Evolutionary conservation across 2,888 invertebrate species (phyloP).

Genomic region (Nomada fabriciana): DNA sequence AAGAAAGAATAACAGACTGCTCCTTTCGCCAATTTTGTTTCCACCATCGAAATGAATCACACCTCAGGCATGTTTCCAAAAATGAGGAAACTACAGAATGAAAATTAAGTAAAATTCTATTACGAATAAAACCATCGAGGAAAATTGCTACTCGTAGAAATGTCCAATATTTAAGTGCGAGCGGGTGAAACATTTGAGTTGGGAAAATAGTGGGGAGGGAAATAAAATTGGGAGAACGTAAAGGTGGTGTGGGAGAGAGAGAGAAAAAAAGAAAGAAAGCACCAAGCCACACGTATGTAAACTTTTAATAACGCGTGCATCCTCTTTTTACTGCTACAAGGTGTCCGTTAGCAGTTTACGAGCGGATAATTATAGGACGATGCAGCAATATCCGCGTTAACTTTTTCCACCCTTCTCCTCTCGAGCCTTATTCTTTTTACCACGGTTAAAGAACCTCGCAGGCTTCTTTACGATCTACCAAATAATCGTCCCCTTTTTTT

Average conservation of each 20-base stretch:
- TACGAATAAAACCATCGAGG: background rate
- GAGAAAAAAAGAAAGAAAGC: slow-evolving; percentile 6
- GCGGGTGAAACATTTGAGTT: background rate
- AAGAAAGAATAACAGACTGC: slow-evolving; percentile 12
- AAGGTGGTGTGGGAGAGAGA: background rate
- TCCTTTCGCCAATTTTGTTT: no score
- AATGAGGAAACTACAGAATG: background rate
- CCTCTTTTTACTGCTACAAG: slow-evolving; percentile 59
- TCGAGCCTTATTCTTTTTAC: slow-evolving; percentile 23
- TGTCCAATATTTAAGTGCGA: no score
- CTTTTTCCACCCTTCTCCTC: slow-evolving; percentile 37
- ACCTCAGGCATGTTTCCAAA: background rate
- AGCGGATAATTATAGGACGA: slow-evolving; percentile 72
- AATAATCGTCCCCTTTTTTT: background rate
- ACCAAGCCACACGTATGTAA: slow-evolving; percentile 38
- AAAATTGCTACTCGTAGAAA: background rate
- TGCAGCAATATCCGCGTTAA: slow-evolving; percentile 50
- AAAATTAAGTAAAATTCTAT: background rate
- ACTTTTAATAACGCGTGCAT: slow-evolving; percentile 71
- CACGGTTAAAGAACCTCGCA: background rate
- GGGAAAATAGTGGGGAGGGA: background rate
- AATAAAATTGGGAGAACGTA: slow-evolving; percentile 20
- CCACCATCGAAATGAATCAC: slow-evolving; percentile 1
- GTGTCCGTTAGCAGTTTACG: slow-evolving; percentile 67
- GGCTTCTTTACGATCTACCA: background rate